Base-by-base conservation (phyloP, 1,140 invertebrate species). In the Chymomyza costata region DNA sequence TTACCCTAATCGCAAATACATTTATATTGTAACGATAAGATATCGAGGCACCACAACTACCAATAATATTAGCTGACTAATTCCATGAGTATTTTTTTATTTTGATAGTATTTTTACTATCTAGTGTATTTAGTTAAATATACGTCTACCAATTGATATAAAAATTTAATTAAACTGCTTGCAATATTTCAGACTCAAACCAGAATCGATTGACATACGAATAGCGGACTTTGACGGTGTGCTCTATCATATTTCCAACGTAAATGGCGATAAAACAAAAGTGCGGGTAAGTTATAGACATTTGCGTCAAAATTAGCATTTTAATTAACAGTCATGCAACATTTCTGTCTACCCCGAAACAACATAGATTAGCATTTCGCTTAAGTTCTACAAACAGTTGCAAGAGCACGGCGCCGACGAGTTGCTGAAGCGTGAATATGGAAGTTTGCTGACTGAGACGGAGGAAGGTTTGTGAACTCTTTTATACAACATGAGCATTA, bases 151-250 rank as follows among this genome's bases (percentile, higher is more conserved):
- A n/a, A n/a, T n/a, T n/a, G n/a, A n/a, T n/a, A n/a, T n/a, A n/a
- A n/a, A n/a, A n/a, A n/a, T n/a, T n/a, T n/a, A n/a, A n/a, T n/a
- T n/a, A n/a, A n/a, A n/a, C n/a, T n/a, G n/a, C n/a, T n/a, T n/a
- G n/a, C n/a, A n/a, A 17, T 1, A 28, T 78, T 78, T 54, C 88
- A 98, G 97, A 50, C 92, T 93, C 83, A 99, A 99, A 90, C 92
- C 94, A 67, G 97, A 99, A 85, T 94, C 92, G 54, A 96, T 97
- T 73, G 96, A 98, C 88, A 92, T 99, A 63, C 93, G 90, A 56
- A 91, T 98, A 86, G 93, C 95, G 68, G 98, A 99, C 90, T 99
- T 99, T 89, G 98, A 99, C 91, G 97, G 98, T 65, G 97, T 98
- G 47, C 87, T 99, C 50, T 99, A 97, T 89, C 97, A 99, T 87